These are phyloP conservation scores for Auanema sp. DNA, from an alignment of 2,888 invertebrate species.

Conservation along the genomic window DNA sequence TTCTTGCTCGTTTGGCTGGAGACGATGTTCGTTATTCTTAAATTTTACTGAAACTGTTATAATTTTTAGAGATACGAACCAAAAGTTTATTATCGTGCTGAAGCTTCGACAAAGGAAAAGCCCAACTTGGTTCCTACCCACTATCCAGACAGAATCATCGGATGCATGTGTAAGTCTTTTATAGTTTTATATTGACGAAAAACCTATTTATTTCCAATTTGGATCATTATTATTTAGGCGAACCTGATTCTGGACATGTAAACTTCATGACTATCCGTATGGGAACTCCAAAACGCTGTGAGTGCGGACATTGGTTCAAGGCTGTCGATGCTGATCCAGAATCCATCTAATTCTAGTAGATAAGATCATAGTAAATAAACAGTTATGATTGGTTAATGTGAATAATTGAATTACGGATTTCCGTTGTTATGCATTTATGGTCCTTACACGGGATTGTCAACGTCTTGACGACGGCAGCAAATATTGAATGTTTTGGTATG, in stretches of 20 bases:
- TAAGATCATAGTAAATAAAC: conserved; percentile 21
- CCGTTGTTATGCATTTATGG: neutral
- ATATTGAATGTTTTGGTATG: too few species aligned
- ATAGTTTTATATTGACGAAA: neutral
- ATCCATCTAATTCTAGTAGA: conserved; percentile 43
- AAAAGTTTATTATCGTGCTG: conserved; percentile 63
- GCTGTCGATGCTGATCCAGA: conserved; percentile 71
- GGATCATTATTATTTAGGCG: conserved; percentile 67
- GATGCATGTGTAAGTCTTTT: conserved; percentile 78
- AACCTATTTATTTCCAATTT: neutral
- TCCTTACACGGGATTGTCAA: neutral
- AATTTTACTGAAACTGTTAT: neutral
- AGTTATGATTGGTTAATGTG: conserved; percentile 9
- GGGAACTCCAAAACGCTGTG: conserved; percentile 79
- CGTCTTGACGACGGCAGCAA: neutral
- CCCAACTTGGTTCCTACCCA: conserved; percentile 89
- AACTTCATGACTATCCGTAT: conserved; percentile 94
- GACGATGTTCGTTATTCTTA: conserved; percentile 73
- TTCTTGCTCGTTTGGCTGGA: conserved; percentile 82
- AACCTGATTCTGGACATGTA: conserved; percentile 85
- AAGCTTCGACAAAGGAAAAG: conserved; percentile 76
- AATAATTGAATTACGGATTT: conserved; percentile 13
- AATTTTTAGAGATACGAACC: conserved; percentile 61
- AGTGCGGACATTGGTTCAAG: conserved; percentile 85
- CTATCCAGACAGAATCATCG: conserved; percentile 84